A percentile compares a stretch with the other conserved stretches of the same genome.
phyloP scores from a whole-genome alignment of 2,797 vertebrate genomes.

The Tarsius wallacei region DNA sequence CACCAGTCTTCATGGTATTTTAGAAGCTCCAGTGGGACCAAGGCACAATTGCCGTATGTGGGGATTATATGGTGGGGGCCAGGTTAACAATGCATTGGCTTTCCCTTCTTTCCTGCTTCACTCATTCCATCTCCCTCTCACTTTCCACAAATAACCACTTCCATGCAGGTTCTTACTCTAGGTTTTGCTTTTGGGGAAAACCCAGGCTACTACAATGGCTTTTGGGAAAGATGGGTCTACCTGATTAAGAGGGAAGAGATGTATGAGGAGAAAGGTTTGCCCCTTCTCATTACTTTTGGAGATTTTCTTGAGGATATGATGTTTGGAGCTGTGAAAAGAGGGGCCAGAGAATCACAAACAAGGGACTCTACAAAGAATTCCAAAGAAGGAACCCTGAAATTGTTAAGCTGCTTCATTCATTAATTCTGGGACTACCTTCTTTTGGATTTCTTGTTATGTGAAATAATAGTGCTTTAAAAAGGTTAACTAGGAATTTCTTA shows the following conservation, averaged over 20 bases:
- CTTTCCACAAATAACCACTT: not conserved
- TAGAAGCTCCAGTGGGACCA: not conserved
- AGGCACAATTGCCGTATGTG: too few species aligned
- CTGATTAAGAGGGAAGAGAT: conserved; percentile 25
- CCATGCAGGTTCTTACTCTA: not conserved
- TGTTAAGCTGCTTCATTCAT: conserved; percentile 34
- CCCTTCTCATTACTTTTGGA: not conserved
- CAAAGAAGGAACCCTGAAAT: not conserved
- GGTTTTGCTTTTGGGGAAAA: not conserved
- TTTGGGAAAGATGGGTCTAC: not conserved
- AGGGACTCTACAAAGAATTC: not conserved
- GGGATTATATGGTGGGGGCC: not conserved
- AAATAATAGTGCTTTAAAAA: conserved; percentile 28
- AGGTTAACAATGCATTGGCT: not conserved
- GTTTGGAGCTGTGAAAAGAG: not conserved
- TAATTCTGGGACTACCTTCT: conserved; percentile 15
- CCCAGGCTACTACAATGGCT: not conserved
- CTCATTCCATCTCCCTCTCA: not conserved
- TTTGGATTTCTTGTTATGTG: conserved; percentile 1
- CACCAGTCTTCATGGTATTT: not conserved
- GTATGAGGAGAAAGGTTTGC: not conserved
- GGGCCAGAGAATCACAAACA: not conserved
- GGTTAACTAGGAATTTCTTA: conserved; percentile 33
- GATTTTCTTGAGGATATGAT: not conserved
- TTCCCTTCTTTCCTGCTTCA: not conserved